phyloP scores from a whole-genome alignment of 2,113 vertebrate species.

The Phylloscopus trochilus region DNA sequence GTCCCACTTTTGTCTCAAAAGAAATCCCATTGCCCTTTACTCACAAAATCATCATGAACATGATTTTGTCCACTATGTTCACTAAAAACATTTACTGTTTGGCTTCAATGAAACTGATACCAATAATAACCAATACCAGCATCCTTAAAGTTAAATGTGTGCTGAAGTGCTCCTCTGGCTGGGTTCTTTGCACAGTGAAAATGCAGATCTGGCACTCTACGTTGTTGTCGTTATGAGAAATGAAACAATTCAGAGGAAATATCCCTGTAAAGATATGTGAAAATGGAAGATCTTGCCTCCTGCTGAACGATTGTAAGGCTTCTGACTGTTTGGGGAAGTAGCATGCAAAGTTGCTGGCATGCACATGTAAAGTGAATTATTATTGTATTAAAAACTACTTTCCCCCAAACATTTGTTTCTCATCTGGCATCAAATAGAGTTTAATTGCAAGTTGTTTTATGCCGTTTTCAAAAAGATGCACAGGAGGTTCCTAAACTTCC shows the following conservation, averaged over 20 bases:
- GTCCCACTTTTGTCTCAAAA: too few relatives aligned
- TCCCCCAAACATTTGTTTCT: constrained; percentile 76
- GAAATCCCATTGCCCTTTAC: not conserved
- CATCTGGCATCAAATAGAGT: constrained; percentile 78
- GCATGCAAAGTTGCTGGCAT: constrained; percentile 62
- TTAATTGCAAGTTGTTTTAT: constrained; percentile 80
- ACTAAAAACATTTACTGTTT: not conserved
- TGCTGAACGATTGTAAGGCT: constrained; percentile 30
- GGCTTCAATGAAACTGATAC: not conserved
- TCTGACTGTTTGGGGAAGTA: constrained; percentile 53
- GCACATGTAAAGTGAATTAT: constrained; percentile 73
- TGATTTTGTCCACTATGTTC: too few relatives aligned
- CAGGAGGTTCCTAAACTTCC: constrained; percentile 74
- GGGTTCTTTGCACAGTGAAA: not conserved
- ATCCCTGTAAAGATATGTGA: not conserved
- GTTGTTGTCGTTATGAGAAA: not conserved
- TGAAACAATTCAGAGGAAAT: not conserved
- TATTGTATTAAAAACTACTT: constrained; percentile 75
- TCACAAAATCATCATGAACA: not conserved
- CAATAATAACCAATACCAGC: not conserved
- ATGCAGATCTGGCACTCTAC: not conserved
- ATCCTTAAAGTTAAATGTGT: not conserved
- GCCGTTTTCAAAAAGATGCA: constrained; percentile 75
- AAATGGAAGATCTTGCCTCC: constrained; percentile 41
- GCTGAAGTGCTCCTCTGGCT: not conserved